Evolutionary conservation across 1,140 invertebrate genomes (phyloP).

Genomic region (Acromyrmex charruanus): DNA sequence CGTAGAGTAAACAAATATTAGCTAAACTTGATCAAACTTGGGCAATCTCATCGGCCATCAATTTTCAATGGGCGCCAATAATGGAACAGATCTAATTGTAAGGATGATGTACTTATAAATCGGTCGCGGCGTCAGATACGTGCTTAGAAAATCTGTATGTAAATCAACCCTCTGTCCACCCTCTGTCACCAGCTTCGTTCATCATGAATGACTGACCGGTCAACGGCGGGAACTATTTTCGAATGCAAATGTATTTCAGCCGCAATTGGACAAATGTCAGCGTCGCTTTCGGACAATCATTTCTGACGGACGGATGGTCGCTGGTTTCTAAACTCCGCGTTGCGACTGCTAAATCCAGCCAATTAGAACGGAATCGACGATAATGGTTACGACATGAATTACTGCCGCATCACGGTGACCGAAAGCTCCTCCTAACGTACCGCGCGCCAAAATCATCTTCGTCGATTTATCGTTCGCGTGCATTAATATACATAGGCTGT

Average conservation of each 20-base stretch:
- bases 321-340: conserved; percentile 62
- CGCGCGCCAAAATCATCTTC: conserved; percentile 29
- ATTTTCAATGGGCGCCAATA: not conserved
- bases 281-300: conserved; percentile 56
- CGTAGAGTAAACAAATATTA: not conserved
- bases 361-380: conserved; percentile 68
- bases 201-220: conserved; percentile 67
- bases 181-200: conserved; percentile 63
- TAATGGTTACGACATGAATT: conserved; percentile 61
- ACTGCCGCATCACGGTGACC: not conserved
- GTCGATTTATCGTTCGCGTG: conserved; percentile 26
- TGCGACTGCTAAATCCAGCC: conserved; percentile 49
- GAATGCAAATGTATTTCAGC: conserved; percentile 73
- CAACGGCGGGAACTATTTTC: conserved; percentile 65
- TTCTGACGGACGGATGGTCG: conserved; percentile 59
- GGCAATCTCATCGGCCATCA: not conserved
- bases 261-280: conserved; percentile 56
- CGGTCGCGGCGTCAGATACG: not conserved
- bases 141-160: conserved; percentile 64
- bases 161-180: conserved; percentile 62
- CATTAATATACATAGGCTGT: not conserved
- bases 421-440: conserved; percentile 9
- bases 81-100: no score
- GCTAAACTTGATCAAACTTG: not conserved
- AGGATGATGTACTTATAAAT: conserved; percentile 6